A percentile compares a stretch with the other conserved stretches of the same genome.
These are phyloP conservation scores for Macrosiphum euphorbiae DNA, from an alignment of 2,888 invertebrate genomes.

Conservation along the genomic window DNA sequence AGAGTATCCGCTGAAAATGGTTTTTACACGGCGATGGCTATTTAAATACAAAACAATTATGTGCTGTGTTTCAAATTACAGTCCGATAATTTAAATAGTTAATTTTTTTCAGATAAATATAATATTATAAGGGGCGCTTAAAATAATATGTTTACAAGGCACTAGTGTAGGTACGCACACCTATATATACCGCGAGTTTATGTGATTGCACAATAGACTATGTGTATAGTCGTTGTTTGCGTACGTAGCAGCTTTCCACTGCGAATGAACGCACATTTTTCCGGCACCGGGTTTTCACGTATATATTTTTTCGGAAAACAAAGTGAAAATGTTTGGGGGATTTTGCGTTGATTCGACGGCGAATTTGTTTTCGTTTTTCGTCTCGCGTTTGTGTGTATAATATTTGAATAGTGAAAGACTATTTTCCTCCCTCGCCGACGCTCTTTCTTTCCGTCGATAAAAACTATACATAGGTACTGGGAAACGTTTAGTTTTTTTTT, in stretches of 20 bases:
- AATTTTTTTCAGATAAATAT: neutral
- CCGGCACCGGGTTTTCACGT: neutral
- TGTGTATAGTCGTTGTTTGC: neutral
- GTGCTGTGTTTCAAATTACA: neutral
- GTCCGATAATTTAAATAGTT: neutral
- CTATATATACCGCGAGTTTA: neutral
- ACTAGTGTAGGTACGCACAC: neutral
- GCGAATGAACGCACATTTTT: neutral
- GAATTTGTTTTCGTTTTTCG: slow-evolving; percentile 19
- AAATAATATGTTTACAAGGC: neutral
- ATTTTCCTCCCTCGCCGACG: neutral
- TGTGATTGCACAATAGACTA: neutral
- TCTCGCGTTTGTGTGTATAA: too few relatives aligned
- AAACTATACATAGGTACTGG: neutral
- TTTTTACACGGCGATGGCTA: neutral
- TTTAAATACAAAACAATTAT: neutral
- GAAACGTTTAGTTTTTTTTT: slow-evolving; percentile 5
- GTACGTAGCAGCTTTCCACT: neutral
- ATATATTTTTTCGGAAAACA: neutral
- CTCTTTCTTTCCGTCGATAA: neutral
- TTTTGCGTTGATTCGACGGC: neutral
- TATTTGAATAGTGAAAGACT: neutral
- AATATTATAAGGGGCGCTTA: neutral
- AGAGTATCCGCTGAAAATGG: neutral
- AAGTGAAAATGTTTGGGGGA: neutral